phyloP scores from a whole-genome alignment of 1,140 invertebrate genomes.

The Cecropterus lyciades region DNA sequence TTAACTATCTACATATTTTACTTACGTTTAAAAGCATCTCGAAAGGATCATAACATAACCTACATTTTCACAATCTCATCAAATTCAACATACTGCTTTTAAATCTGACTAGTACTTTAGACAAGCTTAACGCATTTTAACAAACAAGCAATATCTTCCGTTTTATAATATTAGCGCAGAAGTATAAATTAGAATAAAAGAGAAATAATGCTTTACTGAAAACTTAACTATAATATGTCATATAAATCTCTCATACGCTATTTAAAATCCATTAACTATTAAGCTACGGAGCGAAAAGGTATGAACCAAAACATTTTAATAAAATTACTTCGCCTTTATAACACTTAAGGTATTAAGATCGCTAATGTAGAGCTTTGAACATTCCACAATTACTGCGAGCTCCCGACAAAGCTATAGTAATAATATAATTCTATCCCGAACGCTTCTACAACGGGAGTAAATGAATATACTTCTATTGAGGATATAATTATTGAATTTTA shows the following conservation, averaged over 20 bases:
- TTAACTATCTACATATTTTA: no score
- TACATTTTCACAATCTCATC: no score
- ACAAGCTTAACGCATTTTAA: no score
- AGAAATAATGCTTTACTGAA: no score
- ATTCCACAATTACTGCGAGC: slow-evolving; percentile 23
- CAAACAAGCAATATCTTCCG: no score
- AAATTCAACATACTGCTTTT: no score
- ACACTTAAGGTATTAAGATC: slow-evolving; percentile 24
- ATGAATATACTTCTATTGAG: slow-evolving; percentile 1
- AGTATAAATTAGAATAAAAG: no score
- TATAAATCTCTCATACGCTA: not conserved
- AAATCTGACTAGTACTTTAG: no score
- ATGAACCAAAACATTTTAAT: not conserved
- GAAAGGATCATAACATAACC: no score
- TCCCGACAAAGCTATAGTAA: slow-evolving; percentile 13
- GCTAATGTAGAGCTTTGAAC: slow-evolving; percentile 26
- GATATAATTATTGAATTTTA: not conserved
- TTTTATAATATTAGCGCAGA: no score
- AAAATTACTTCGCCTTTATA: slow-evolving; percentile 16
- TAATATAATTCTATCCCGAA: slow-evolving; percentile 27
- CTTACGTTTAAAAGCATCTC: no score
- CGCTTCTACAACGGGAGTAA: not conserved
- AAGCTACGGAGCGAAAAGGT: not conserved
- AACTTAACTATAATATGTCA: no score
- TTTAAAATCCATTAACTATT: not conserved